A percentile compares a stretch with the other conserved stretches of the same genome.
phyloP scores from a whole-genome alignment of 2,888 invertebrate genomes.

The Agonum fuliginosum region DNA sequence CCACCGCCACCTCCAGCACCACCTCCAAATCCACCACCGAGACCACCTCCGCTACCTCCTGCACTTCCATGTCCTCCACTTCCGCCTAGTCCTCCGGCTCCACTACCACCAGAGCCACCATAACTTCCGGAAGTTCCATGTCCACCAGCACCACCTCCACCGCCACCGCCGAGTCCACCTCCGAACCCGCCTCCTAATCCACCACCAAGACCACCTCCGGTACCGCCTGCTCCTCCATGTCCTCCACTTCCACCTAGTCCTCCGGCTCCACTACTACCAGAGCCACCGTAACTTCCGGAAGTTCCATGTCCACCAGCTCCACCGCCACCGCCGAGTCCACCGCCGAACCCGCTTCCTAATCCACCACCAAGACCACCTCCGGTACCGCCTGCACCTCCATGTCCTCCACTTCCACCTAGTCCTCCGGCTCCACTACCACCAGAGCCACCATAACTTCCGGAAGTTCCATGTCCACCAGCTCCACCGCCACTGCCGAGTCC shows the following conservation, averaged over 20 bases:
- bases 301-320: conserved; percentile 51
- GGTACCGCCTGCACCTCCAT: conserved; percentile 2
- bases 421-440: conserved; percentile 15
- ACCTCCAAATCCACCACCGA: conserved; percentile 20
- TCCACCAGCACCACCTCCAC: conserved; percentile 34
- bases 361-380: conserved; percentile 41
- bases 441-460: conserved; percentile 33
- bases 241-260: conserved; percentile 37
- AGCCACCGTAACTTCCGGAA: conserved; percentile 22
- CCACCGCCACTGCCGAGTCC: conserved; percentile 36
- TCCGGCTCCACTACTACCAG: conserved; percentile 51
- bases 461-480: conserved; percentile 17
- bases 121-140: background rate
- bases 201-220: conserved; percentile 29
- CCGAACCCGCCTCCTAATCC: conserved; percentile 20
- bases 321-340: conserved; percentile 53
- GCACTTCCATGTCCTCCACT: conserved; percentile 41
- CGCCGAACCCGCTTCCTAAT: conserved; percentile 57
- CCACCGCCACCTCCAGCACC: conserved; percentile 26
- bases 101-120: conserved; percentile 31
- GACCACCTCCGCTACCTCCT: conserved; percentile 13
- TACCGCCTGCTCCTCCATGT: background rate
- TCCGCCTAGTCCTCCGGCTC: conserved; percentile 35
- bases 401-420: conserved; percentile 7
- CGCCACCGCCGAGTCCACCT: conserved; percentile 25